These are phyloP conservation scores for Trachemys scripta DNA, from an alignment of 2,113 vertebrate genomes.

Conservation along the genomic window DNA sequence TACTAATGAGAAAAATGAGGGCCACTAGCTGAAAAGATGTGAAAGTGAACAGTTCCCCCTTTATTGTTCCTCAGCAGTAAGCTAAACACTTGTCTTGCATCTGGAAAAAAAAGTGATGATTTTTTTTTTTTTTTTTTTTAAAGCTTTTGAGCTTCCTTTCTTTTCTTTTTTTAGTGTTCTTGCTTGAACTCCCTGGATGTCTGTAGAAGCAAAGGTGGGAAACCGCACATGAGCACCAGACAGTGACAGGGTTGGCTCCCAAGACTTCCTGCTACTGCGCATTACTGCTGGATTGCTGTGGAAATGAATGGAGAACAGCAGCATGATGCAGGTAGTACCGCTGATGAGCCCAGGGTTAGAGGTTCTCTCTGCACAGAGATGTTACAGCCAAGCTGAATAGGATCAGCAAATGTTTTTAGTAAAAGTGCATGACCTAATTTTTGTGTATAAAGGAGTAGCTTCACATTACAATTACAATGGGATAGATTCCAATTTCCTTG, in stretches of 20 bases:
- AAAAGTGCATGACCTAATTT: not conserved
- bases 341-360: not conserved
- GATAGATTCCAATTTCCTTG: not conserved
- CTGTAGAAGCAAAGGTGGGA: slow-evolving; percentile 8
- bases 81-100: not conserved
- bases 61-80: not conserved
- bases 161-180: slow-evolving; percentile 51
- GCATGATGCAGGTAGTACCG: slow-evolving; percentile 79
- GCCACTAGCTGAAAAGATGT: not conserved
- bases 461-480: not conserved
- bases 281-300: slow-evolving; percentile 68
- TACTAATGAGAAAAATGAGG: not conserved
- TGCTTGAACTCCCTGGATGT: slow-evolving; percentile 46
- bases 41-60: not conserved
- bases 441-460: not conserved
- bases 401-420: not conserved
- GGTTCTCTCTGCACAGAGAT: not conserved
- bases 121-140: not conserved
- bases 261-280: slow-evolving; percentile 47
- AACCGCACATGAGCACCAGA: slow-evolving; percentile 54
- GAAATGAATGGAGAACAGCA: slow-evolving; percentile 86
- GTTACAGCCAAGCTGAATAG: not conserved
- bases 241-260: slow-evolving; percentile 24
- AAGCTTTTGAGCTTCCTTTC: not conserved
- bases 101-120: not conserved